These are phyloP conservation scores for Lepus europaeus DNA, from an alignment of 2,113 vertebrate species.

Conservation along the genomic window DNA sequence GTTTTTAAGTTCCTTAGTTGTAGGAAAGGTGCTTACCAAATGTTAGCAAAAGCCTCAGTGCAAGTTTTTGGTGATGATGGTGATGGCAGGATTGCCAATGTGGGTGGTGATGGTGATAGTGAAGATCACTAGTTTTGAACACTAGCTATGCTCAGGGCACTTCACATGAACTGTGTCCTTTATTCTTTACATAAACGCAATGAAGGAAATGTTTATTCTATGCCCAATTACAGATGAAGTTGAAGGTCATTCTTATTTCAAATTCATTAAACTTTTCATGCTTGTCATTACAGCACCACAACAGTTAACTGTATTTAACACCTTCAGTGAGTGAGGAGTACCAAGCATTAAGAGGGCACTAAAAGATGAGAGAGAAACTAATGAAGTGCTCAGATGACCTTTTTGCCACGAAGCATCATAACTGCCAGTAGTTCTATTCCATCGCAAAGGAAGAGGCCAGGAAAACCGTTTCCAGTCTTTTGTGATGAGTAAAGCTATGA, in stretches of 20 bases:
- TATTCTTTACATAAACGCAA: background rate
- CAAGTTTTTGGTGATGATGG: background rate
- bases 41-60: too few species aligned
- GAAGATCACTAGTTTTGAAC: background rate
- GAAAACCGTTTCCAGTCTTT: background rate
- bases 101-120: background rate
- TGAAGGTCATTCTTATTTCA: background rate
- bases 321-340: background rate
- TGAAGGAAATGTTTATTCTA: background rate
- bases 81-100: rapidly evolving
- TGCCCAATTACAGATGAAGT: background rate
- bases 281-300: background rate
- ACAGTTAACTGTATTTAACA: background rate
- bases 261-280: too few species aligned
- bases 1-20: background rate
- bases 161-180: background rate
- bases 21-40: background rate
- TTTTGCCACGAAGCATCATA: background rate
- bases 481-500: background rate
- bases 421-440: background rate
- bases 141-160: background rate
- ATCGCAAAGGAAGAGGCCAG: background rate
- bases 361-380: background rate
- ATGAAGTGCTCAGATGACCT: background rate
- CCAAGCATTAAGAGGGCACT: background rate